These are phyloP conservation scores for Copsychus sechellarum DNA, from an alignment of 2,113 vertebrate species.

Conservation along the genomic window DNA sequence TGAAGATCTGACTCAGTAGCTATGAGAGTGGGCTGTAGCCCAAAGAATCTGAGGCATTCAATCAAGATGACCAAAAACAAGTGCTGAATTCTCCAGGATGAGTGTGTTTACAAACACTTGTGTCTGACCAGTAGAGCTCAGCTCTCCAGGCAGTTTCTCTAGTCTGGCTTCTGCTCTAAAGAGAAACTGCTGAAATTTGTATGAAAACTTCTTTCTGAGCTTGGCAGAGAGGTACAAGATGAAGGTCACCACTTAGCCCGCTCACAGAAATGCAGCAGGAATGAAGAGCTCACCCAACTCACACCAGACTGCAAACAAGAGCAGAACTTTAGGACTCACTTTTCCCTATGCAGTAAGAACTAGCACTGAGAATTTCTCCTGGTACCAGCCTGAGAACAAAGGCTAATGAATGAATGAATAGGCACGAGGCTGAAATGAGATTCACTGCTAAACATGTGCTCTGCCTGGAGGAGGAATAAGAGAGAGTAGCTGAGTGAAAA, in stretches of 20 bases:
- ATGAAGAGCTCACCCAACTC: neutral
- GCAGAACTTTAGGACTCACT: neutral
- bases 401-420: constrained; percentile 9
- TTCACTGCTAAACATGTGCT: neutral
- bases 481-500: neutral
- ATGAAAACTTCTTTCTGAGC: constrained; percentile 2
- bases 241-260: constrained; percentile 8
- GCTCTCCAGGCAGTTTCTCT: neutral
- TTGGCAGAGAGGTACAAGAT: neutral
- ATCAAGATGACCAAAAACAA: neutral
- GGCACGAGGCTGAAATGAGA: neutral
- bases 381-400: neutral
- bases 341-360: neutral
- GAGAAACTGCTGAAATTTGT: constrained; percentile 12
- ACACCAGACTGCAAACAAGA: neutral
- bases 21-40: neutral
- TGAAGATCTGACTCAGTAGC: neutral
- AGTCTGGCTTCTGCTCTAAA: neutral
- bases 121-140: neutral
- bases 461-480: neutral
- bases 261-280: neutral
- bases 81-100: neutral
- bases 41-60: neutral
- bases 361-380: neutral
- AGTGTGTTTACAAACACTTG: constrained; percentile 6